A percentile compares a stretch with the other conserved stretches of the same genome.
Conservation (phyloP, 2,113 vertebrate species). For the Bos indicus region DNA sequence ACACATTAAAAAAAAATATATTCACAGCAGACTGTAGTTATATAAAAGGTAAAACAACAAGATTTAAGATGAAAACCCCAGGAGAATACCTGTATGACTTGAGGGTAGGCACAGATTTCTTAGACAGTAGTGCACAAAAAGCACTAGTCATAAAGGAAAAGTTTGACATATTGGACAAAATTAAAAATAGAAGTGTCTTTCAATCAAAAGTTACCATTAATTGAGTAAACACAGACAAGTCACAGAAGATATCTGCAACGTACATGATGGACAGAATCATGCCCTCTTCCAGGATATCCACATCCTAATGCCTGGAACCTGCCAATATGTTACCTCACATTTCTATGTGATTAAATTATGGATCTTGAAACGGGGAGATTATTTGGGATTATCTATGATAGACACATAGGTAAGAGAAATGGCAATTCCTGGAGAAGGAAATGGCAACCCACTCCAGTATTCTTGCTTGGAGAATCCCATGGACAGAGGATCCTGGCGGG, state of each 20-base stretch:
- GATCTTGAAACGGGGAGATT: background rate
- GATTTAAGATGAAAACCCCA: background rate
- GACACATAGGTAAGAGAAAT: too few species aligned
- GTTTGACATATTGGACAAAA: background rate
- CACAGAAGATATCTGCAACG: background rate
- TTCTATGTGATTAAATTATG: background rate
- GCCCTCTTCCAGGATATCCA: background rate
- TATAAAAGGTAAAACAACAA: background rate
- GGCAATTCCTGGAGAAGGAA: too few species aligned
- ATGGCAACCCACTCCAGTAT: too few species aligned
- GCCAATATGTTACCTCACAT: background rate
- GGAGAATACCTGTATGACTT: background rate
- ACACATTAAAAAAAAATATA: background rate
- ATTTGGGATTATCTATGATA: background rate
- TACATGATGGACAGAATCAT: background rate
- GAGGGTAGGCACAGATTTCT: background rate
- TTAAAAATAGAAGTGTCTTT: background rate
- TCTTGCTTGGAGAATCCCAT: too few species aligned
- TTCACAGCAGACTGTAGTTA: background rate
- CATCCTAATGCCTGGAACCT: background rate
- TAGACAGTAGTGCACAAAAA: background rate
- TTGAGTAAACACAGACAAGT: background rate
- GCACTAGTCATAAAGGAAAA: background rate
- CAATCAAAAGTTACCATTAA: background rate
- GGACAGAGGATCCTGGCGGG: too few species aligned